phyloP scores from a whole-genome alignment of 2,113 vertebrate genomes.

The Mesocricetus auratus region DNA sequence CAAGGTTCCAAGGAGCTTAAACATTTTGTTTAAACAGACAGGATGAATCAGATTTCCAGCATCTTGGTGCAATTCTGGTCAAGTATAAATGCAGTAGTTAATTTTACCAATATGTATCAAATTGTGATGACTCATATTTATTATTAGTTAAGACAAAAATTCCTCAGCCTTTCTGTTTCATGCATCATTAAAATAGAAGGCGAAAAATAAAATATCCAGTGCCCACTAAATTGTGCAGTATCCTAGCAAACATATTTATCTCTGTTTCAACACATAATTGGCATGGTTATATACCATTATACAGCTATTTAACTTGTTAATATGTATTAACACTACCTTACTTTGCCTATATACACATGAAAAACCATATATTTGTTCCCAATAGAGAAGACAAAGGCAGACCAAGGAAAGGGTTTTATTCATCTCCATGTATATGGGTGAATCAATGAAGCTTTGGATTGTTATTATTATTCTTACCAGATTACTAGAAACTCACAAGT shows the following conservation, averaged over 20 bases:
- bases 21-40: constrained; percentile 3
- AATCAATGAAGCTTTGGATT: neutral
- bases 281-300: neutral
- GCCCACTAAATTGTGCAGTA: neutral
- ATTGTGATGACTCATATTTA: neutral
- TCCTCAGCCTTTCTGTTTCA: neutral
- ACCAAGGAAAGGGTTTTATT: neutral
- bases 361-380: neutral
- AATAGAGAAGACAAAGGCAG: neutral
- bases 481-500: neutral
- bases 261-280: neutral
- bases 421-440: neutral
- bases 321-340: no score
- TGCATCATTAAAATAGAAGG: neutral
- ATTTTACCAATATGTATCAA: neutral
- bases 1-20: neutral
- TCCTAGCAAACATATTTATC: neutral
- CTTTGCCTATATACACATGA: neutral
- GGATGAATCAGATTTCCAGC: neutral
- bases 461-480: neutral
- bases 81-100: neutral
- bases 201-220: neutral
- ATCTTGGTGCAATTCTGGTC: neutral
- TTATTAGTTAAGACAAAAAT: neutral
- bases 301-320: neutral